These are phyloP conservation scores for Anarrhichthys ocellatus DNA, from an alignment of 2,113 vertebrate species.

Conservation along the genomic window DNA sequence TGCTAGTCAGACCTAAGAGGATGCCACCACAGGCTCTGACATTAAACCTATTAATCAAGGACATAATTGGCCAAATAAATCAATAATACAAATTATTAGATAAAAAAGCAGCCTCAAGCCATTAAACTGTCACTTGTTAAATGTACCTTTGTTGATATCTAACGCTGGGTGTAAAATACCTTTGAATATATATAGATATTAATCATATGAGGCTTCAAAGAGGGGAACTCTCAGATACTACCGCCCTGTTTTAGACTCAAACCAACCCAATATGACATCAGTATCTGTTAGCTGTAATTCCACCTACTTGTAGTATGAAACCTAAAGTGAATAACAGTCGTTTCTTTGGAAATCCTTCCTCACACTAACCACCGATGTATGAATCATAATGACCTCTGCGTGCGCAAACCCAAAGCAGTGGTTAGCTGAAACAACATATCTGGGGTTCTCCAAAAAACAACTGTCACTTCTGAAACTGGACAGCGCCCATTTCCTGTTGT, in stretches of 20 bases:
- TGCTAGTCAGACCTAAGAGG: not conserved
- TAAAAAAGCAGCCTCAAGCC: not conserved
- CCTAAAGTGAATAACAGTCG: not conserved
- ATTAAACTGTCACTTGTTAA: not conserved
- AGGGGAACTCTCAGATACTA: not conserved
- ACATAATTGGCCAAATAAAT: not conserved
- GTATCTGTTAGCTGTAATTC: not conserved
- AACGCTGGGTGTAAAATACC: no score
- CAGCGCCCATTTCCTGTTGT: constrained; percentile 70
- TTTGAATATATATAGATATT: not conserved
- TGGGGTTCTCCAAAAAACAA: constrained; percentile 15
- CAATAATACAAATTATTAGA: not conserved
- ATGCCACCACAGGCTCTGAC: not conserved
- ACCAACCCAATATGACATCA: not conserved
- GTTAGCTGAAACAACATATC: constrained; percentile 16
- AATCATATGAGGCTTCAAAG: not conserved
- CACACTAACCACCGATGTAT: not conserved
- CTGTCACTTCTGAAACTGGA: constrained; percentile 46
- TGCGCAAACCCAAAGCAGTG: not conserved
- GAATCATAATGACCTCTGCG: not conserved
- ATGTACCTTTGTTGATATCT: not conserved
- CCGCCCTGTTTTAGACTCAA: not conserved
- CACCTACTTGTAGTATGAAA: not conserved
- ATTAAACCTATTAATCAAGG: not conserved
- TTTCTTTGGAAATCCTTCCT: not conserved